Conservation (phyloP, 2,113 vertebrate genomes). For the Paracanthobrama guichenoti region DNA sequence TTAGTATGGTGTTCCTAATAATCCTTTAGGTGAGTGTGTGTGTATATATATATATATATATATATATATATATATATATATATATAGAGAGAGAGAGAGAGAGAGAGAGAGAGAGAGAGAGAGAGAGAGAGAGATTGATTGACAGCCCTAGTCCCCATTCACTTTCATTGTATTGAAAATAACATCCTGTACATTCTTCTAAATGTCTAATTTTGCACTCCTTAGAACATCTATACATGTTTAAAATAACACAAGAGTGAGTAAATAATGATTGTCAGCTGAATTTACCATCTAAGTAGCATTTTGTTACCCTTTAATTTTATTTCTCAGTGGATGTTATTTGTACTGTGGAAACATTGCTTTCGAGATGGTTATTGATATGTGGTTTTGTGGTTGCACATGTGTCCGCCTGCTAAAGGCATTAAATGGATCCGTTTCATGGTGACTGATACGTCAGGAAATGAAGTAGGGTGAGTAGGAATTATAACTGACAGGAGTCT, state of each 20-base stretch:
- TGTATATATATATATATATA: neutral
- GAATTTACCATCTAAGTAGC: neutral
- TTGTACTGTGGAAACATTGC: neutral
- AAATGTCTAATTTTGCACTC: neutral
- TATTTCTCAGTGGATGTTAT: neutral
- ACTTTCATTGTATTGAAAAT: no score
- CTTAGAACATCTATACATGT: neutral
- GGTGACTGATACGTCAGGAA: constrained; percentile 32
- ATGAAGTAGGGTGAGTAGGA: neutral
- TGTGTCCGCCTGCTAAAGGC: constrained; percentile 43
- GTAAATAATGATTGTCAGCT: neutral
- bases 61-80: neutral
- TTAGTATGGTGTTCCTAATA: no score
- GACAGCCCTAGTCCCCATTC: no score
- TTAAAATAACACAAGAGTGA: neutral
- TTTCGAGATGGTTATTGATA: constrained; percentile 40
- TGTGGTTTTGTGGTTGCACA: neutral
- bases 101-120: neutral
- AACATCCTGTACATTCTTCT: no score
- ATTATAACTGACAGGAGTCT: constrained; percentile 42
- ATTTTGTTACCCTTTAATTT: neutral
- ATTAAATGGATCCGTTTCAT: constrained; percentile 34
- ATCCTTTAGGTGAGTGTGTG: no score
- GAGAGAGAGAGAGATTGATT: neutral
- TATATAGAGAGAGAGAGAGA: neutral